Percentiles rank a stretch among this genome's conserved stretches.
phyloP scores from a whole-genome alignment of 2,113 vertebrate genomes.

The Phodopus roborovskii region DNA sequence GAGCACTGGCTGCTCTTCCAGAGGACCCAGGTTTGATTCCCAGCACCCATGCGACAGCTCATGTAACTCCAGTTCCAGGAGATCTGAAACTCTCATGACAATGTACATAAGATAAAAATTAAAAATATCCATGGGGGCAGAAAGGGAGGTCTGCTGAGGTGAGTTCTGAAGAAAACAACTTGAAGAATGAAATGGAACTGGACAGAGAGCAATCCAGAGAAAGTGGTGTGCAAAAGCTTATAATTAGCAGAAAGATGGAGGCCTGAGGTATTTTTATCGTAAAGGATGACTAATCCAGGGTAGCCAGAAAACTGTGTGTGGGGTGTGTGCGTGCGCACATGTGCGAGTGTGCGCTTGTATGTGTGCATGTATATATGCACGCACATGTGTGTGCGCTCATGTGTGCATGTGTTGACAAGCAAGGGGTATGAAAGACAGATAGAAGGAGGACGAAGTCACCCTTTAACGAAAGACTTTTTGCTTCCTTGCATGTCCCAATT shows the following conservation, averaged over 20 bases:
- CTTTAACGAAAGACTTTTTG: constrained; percentile 54
- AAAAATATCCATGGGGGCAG: not conserved
- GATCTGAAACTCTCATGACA: too few species aligned
- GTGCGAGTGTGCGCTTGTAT: not conserved
- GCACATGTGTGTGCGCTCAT: too few species aligned
- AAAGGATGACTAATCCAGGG: not conserved
- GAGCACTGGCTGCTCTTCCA: too few species aligned
- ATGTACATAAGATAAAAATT: too few species aligned
- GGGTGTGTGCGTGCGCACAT: not conserved
- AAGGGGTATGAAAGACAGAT: not conserved
- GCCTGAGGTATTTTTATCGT: not conserved
- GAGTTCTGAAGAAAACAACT: not conserved
- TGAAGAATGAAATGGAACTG: not conserved
- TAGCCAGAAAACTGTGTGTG: not conserved
- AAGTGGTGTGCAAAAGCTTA: not conserved
- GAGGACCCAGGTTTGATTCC: too few species aligned
- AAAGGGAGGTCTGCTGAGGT: not conserved
- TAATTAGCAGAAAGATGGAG: not conserved
- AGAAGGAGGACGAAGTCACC: constrained; percentile 31
- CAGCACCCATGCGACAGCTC: too few species aligned
- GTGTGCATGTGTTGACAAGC: too few species aligned
- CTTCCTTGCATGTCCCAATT: not conserved
- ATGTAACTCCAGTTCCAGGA: too few species aligned
- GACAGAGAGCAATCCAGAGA: not conserved
- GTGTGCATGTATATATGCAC: too few species aligned